Evolutionary conservation across 2,888 invertebrate species (phyloP), one percentile per base, ranked within the genome.

Genomic region (Incurvaria masculella): DNA sequence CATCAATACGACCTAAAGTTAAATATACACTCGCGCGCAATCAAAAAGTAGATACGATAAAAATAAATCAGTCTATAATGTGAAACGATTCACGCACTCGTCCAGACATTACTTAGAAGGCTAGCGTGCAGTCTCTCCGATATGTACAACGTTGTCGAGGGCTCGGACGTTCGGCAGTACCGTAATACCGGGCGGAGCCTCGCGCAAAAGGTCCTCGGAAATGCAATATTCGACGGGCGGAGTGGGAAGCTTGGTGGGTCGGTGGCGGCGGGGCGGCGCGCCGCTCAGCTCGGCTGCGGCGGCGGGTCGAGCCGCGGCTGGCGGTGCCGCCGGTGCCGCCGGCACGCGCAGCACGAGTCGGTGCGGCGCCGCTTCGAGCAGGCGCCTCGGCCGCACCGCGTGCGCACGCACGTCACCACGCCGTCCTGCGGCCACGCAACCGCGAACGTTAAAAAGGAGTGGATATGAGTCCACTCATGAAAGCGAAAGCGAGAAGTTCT

Each of bases 401-500:
- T 89, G 53, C 91, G 81, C 55, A 88, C 86, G 68, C 94, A 94
- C 50, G 84, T 87, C 50, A 89, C 85, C 59, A 84, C 85, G 46
- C 91, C 89, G 64, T 91, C 91, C 93, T 94, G 70, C 1, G 4
- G 5, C 4, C 23, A 23, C 23, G n/a, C n/a, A n/a, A n/a, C n/a
- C n/a, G n/a, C n/a, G n/a, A n/a, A n/a, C n/a, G n/a, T n/a, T n/a
- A n/a, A n/a, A n/a, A n/a, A n/a, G n/a, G n/a, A n/a, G n/a, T n/a
- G n/a, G n/a, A n/a, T n/a, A n/a, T n/a, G n/a, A n/a, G n/a, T n/a
- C n/a, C n/a, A n/a, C n/a, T n/a, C n/a, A n/a, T n/a, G n/a, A n/a
- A n/a, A n/a, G n/a, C n/a, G n/a, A n/a, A n/a, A n/a, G n/a, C n/a
- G n/a, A n/a, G n/a, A n/a, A n/a, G n/a, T n/a, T n/a, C n/a, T n/a